phyloP scores from a whole-genome alignment of 1,140 invertebrate genomes.

The Zaprionus vittiger region DNA sequence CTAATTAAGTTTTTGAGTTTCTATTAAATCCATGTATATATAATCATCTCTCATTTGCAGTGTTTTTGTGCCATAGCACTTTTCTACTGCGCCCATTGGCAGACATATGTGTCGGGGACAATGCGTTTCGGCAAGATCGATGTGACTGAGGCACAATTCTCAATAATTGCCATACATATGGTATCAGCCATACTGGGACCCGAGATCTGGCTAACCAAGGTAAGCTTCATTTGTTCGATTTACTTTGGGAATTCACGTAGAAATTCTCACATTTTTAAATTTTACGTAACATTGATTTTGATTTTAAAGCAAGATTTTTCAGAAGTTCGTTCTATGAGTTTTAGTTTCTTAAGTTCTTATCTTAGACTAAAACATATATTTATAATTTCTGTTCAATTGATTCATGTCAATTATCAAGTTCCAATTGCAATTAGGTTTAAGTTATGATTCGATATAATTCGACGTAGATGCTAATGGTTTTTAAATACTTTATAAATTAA shows the following conservation, averaged over 20 bases:
- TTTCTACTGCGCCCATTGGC: slow-evolving; percentile 99
- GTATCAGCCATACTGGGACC: slow-evolving; percentile 95
- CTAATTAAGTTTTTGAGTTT: not conserved
- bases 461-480: slow-evolving; percentile 19
- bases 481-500: not conserved
- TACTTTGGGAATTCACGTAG: not conserved
- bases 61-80: slow-evolving; percentile 96
- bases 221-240: slow-evolving; percentile 83
- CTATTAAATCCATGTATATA: not conserved
- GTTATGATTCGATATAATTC: slow-evolving; percentile 1
- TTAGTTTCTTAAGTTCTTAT: slow-evolving; percentile 20
- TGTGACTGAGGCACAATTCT: slow-evolving; percentile 99
- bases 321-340: slow-evolving; percentile 55
- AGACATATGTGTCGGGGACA: slow-evolving; percentile 98
- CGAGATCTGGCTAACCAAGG: slow-evolving; percentile 92
- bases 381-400: not conserved
- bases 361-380: slow-evolving; percentile 24
- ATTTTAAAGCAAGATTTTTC: slow-evolving; percentile 60
- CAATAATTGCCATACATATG: slow-evolving; percentile 95
- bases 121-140: slow-evolving; percentile 97
- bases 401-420: slow-evolving; percentile 17
- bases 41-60: slow-evolving; percentile 84
- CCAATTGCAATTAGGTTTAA: slow-evolving; percentile 18
- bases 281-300: slow-evolving; percentile 21
- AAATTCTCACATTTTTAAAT: not conserved